Conservation (phyloP, 2,888 invertebrate species). For the Carabus problematicus region DNA sequence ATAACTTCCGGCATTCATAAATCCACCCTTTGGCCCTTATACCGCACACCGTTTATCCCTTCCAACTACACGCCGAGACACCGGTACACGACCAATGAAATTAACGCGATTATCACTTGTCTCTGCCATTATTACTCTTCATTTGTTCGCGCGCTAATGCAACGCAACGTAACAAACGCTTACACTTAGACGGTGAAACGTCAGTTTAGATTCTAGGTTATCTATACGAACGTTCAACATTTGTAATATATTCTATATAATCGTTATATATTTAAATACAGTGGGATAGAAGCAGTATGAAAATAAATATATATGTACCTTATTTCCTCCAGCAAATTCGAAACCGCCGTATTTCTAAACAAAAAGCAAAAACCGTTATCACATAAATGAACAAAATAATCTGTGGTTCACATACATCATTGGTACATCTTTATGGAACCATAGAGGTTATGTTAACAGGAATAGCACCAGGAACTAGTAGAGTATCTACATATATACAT, state of each 20-base stretch:
- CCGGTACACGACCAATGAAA: constrained; percentile 53
- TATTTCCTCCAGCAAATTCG: constrained; percentile 35
- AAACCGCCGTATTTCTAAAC: constrained; percentile 36
- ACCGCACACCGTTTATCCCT: constrained; percentile 15
- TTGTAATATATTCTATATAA: too few relatives aligned
- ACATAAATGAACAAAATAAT: background rate
- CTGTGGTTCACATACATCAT: background rate
- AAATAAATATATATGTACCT: constrained; percentile 18
- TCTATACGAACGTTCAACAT: too few relatives aligned
- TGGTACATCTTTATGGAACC: too few relatives aligned
- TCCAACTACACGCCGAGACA: background rate
- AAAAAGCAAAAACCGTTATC: constrained; percentile 19
- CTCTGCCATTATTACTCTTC: constrained; percentile 57
- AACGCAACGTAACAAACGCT: too few relatives aligned
- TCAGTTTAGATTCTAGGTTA: too few relatives aligned
- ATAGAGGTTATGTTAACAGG: too few relatives aligned
- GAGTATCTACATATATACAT: too few relatives aligned
- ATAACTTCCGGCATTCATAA: constrained; percentile 18
- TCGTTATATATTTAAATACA: too few relatives aligned
- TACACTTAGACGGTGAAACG: too few relatives aligned
- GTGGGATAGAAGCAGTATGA: background rate
- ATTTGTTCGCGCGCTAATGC: constrained; percentile 51
- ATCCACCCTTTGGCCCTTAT: constrained; percentile 18
- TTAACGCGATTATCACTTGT: constrained; percentile 61
- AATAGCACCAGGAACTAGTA: too few relatives aligned